Base-by-base conservation (phyloP, 2,113 vertebrate species). In the Ellobius talpinus region DNA sequence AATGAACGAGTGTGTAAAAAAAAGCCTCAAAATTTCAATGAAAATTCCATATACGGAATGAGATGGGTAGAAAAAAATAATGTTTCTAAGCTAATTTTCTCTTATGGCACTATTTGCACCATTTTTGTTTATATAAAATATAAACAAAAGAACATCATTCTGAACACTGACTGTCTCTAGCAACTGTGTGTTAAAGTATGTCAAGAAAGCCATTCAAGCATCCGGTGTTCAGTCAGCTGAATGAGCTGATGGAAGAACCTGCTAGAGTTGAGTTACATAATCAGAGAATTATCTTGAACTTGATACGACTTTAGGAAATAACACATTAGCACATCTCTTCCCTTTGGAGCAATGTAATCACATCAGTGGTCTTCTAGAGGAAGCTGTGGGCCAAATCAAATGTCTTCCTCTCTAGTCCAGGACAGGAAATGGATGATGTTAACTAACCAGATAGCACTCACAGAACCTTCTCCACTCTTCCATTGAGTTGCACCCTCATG, bases 231-330 rank as follows among this genome's bases (percentile, higher is more conserved):
- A 86, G 5, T 0, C 70, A 31, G 11, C 47, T 12, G 6, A 66
- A 6, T 21, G 12, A 79, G 7, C 11, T 42, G 36, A 65, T 11
- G 4, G 7, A 31, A 81, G 55, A 70, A 16, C 23, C 31, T 6
- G 13, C 39, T 47, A 1, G 4, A 68, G 14, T 52, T 31, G 17
- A 84, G 11, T 58, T 86, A 45, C 17, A 14, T 2, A 68, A 31
- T 78, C 81, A 76, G 19, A 91, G 55, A n/a, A 84, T 19, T 42
- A 72, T 58, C 81, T 82, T 93, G 21, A 95, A 95, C 73, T 21
- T 74, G 12, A 63, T 84, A 77, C 6, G 47, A 33, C 5, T 50
- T 36, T 50, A 65, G 39, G 19, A 90, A 90, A 50, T 3, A 90
- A 17, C 5, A 91, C 89, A 95, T 39, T 65, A 78, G 10, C 19